phyloP scores from a whole-genome alignment of 2,888 invertebrate genomes.

The Lagria hirta region DNA sequence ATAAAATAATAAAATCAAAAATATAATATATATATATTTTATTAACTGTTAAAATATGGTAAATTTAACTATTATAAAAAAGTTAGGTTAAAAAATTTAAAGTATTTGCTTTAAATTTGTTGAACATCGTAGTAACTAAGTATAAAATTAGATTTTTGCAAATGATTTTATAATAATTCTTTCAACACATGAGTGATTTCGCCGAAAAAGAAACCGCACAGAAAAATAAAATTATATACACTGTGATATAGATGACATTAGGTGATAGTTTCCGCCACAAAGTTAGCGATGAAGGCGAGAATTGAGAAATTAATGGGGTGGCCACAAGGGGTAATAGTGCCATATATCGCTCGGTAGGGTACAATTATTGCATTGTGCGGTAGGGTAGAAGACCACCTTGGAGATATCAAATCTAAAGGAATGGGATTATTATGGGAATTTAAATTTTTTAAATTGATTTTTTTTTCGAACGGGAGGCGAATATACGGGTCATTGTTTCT shows the following conservation, averaged over 20 bases:
- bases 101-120: too few species aligned
- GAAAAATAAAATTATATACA: slow-evolving; percentile 26
- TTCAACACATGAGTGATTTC: not conserved
- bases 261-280: slow-evolving; percentile 31
- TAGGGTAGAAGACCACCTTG: slow-evolving; percentile 36
- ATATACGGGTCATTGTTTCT: too few species aligned
- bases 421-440: slow-evolving; percentile 4
- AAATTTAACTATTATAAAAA: too few species aligned
- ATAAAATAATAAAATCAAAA: too few species aligned
- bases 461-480: too few species aligned
- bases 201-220: slow-evolving; percentile 18
- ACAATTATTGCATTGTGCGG: slow-evolving; percentile 34
- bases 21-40: too few species aligned
- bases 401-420: too few species aligned
- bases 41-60: too few species aligned
- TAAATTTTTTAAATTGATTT: not conserved
- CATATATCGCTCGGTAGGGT: slow-evolving; percentile 40
- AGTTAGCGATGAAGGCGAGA: slow-evolving; percentile 26
- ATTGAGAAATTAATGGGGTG: slow-evolving; percentile 37
- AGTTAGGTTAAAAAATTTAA: too few species aligned
- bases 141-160: too few species aligned
- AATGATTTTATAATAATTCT: slow-evolving; percentile 2
- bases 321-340: slow-evolving; percentile 39
- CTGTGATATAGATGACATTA: too few species aligned
- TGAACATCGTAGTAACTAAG: too few species aligned